These are phyloP conservation scores for Phaethon lepturus DNA, from an alignment of 2,113 vertebrate genomes.

Conservation along the genomic window DNA sequence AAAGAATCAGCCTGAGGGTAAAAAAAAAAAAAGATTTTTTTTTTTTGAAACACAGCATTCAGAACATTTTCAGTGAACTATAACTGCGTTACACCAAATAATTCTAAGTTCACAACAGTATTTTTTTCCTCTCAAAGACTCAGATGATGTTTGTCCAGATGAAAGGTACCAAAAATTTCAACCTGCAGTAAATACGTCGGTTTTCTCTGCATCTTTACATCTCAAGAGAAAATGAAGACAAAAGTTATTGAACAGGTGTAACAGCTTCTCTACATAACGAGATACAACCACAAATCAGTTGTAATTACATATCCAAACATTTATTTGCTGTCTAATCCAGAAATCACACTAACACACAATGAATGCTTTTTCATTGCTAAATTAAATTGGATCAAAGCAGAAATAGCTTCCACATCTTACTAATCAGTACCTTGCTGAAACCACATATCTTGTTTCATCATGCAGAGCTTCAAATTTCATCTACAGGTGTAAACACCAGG, in stretches of 20 bases:
- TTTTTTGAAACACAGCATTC: background rate
- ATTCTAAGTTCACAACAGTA: background rate
- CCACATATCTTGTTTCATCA: background rate
- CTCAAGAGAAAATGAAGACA: background rate
- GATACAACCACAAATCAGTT: background rate
- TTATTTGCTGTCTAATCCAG: background rate
- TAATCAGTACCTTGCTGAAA: background rate
- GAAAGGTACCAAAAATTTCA: background rate
- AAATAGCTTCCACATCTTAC: background rate
- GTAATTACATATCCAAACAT: background rate
- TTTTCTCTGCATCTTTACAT: background rate
- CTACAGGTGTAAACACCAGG: background rate
- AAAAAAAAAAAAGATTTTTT: background rate
- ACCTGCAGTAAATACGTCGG: background rate
- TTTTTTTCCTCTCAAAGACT: background rate
- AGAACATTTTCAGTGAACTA: background rate
- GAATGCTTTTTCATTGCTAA: background rate
- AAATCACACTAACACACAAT: background rate
- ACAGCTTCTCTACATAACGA: background rate
- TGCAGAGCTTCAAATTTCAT: background rate
- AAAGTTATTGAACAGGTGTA: background rate
- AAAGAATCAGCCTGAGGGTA: constrained; percentile 17
- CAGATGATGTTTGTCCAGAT: background rate
- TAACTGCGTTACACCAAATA: background rate
- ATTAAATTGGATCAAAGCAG: background rate